Percentiles rank a stretch among this genome's conserved stretches.
Conservation (phyloP, 1,140 invertebrate genomes). For the Pentalonia nigronervosa region DNA sequence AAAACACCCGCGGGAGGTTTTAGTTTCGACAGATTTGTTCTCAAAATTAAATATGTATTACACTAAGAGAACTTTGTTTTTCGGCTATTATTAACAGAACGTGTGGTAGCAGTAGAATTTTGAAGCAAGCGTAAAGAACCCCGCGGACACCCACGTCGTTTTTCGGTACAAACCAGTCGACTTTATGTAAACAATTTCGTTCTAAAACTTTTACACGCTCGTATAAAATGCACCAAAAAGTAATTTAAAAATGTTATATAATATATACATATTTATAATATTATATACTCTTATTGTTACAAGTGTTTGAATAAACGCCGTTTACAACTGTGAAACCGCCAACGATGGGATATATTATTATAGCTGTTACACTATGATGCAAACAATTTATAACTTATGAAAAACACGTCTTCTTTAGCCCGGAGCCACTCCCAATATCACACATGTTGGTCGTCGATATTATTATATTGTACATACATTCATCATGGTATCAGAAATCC, state of each 20-base stretch:
- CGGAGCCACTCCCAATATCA: not conserved
- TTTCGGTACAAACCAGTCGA: conserved; percentile 6
- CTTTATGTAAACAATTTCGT: conserved; percentile 45
- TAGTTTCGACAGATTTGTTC: not conserved
- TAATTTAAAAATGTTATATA: conserved; percentile 16
- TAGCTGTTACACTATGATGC: not conserved
- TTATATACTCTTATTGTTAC: conserved; percentile 18
- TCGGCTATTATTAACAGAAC: conserved; percentile 1
- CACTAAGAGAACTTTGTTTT: not conserved
- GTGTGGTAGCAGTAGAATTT: not conserved
- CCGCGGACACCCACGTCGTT: conserved; percentile 39
- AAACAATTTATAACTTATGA: conserved; percentile 16
- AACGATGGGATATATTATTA: not conserved
- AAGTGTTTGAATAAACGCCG: conserved; percentile 18
- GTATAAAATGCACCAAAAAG: conserved; percentile 28
- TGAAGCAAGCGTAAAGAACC: not conserved
- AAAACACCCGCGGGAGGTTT: not conserved
- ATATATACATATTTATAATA: not conserved
- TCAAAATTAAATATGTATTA: not conserved
- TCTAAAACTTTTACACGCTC: not conserved
- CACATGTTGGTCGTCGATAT: not conserved
- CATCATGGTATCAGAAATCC: not conserved
- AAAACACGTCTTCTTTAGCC: not conserved
- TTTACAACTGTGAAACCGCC: conserved; percentile 1
- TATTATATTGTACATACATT: not conserved